phyloP scores from a whole-genome alignment of 2,113 vertebrate species.

The Xiphias gladius region DNA sequence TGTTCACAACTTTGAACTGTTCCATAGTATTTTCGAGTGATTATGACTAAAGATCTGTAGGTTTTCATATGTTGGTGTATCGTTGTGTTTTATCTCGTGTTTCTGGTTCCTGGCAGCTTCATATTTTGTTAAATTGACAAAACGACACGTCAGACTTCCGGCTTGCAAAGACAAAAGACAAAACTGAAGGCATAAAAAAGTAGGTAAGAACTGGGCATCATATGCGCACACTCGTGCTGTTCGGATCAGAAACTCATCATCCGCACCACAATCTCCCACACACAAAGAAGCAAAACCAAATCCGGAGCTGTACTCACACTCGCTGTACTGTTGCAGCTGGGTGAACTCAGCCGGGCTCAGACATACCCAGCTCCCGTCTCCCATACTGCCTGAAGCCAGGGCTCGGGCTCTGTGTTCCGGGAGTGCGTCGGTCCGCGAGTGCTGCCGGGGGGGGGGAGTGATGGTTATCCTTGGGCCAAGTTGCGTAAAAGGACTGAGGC shows the following conservation, averaged over 20 bases:
- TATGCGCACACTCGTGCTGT: background rate
- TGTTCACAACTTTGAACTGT: too few relatives aligned
- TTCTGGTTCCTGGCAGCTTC: too few relatives aligned
- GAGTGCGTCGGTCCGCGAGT: constrained; percentile 14
- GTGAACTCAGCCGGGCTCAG: constrained; percentile 92
- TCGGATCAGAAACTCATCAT: background rate
- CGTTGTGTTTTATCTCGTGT: too few relatives aligned
- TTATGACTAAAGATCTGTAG: too few relatives aligned
- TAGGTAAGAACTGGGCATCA: background rate
- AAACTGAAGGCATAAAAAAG: too few relatives aligned
- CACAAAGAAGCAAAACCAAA: background rate
- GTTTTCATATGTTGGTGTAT: too few relatives aligned
- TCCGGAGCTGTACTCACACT: constrained; percentile 88
- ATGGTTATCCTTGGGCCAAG: constrained; percentile 64
- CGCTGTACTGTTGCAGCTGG: constrained; percentile 94
- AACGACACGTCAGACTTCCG: too few relatives aligned
- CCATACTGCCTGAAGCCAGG: constrained; percentile 83
- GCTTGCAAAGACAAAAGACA: too few relatives aligned
- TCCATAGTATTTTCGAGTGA: too few relatives aligned
- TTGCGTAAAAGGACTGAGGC: constrained; percentile 37
- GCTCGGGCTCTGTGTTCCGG: background rate
- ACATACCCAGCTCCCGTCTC: constrained; percentile 88
- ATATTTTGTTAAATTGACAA: too few relatives aligned
- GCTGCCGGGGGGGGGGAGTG: background rate
- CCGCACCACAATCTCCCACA: background rate